Conservation (phyloP, 2,113 vertebrate species). For the Athene noctua region DNA sequence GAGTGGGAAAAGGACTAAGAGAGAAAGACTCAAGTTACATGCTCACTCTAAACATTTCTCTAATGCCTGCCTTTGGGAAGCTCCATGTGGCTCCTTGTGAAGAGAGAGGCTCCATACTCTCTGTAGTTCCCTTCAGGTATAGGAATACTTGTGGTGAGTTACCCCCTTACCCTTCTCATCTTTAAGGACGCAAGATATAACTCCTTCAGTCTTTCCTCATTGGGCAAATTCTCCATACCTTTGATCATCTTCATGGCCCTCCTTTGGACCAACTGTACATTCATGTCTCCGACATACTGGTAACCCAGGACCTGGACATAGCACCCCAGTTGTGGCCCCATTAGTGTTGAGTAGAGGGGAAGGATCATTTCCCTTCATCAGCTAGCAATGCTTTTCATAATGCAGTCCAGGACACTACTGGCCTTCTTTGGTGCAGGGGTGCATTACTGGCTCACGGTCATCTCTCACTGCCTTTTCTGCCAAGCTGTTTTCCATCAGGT, state of each 20-base stretch:
- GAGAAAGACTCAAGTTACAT: background rate
- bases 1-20: background rate
- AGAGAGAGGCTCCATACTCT: background rate
- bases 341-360: background rate
- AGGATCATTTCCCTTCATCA: background rate
- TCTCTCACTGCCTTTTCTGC: background rate
- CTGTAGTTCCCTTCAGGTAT: background rate
- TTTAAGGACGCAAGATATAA: background rate
- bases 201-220: background rate
- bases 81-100: background rate
- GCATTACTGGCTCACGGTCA: background rate
- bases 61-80: background rate
- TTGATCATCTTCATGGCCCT: background rate
- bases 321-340: background rate
- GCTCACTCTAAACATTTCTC: background rate
- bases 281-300: background rate
- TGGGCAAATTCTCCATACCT: background rate
- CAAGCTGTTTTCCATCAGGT: background rate
- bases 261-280: background rate
- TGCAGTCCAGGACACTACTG: background rate
- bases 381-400: background rate
- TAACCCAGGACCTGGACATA: rapidly evolving
- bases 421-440: background rate
- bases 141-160: background rate
- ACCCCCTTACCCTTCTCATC: background rate